Evolutionary conservation across 2,888 invertebrate species (phyloP).

Genomic region (Thera britannica): DNA sequence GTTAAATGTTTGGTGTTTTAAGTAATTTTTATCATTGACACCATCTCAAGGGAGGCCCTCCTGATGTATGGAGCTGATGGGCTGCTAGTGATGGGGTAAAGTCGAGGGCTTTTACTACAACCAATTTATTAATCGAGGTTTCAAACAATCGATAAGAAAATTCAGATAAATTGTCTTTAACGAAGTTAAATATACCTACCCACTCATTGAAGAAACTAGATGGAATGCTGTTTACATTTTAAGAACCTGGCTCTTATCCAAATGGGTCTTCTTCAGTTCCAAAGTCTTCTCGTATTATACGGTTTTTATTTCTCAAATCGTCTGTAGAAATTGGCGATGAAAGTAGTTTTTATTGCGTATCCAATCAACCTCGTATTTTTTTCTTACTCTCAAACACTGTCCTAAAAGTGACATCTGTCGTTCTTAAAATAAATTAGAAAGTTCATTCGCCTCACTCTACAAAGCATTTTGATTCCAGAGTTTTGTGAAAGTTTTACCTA

Average conservation of each 20-base stretch:
- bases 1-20: constrained; percentile 83
- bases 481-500: not conserved
- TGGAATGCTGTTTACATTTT: constrained; percentile 49
- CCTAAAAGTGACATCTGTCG: constrained; percentile 11
- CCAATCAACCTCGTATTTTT: constrained; percentile 13
- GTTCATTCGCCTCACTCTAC: constrained; percentile 21
- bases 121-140: not conserved
- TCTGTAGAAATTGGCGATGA: constrained; percentile 9
- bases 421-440: constrained; percentile 20
- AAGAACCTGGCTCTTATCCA: constrained; percentile 49
- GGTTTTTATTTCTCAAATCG: constrained; percentile 9
- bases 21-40: constrained; percentile 84
- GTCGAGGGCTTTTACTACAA: constrained; percentile 46
- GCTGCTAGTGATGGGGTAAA: constrained; percentile 63
- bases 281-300: constrained; percentile 32
- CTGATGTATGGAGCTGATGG: constrained; percentile 79
- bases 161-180: constrained; percentile 7
- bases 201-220: constrained; percentile 49
- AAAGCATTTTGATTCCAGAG: not conserved
- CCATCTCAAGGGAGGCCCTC: constrained; percentile 76
- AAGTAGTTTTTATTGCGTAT: constrained; percentile 12
- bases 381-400: constrained; percentile 21
- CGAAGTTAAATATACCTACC: constrained; percentile 29
- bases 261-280: constrained; percentile 46
- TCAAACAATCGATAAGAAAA: not conserved